Evolutionary conservation across 2,888 invertebrate genomes (phyloP).

Genomic region (Dryobotodes eremita): DNA sequence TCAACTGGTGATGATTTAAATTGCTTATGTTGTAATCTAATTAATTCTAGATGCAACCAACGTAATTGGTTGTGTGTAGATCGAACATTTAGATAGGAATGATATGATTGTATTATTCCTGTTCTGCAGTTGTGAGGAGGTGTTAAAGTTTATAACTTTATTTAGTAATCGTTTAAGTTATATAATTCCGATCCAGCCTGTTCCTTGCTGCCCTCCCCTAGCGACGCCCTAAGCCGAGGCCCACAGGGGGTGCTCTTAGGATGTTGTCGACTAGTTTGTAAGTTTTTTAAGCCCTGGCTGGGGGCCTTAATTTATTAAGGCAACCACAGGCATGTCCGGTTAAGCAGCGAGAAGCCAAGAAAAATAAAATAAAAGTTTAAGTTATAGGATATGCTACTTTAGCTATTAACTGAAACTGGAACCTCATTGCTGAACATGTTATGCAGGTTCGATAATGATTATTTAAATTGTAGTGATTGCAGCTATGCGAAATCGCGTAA

Average conservation of each 20-base stretch:
- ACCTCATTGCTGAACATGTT: not conserved
- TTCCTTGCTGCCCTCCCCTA: no score
- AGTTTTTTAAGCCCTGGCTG: no score
- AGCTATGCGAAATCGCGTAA: not conserved
- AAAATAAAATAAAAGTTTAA: no score
- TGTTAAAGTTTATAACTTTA: constrained; percentile 26
- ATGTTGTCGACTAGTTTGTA: no score
- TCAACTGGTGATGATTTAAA: constrained; percentile 37
- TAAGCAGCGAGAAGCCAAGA: no score
- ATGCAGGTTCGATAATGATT: not conserved
- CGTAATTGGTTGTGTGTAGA: constrained; percentile 51
- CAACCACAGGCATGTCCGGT: no score
- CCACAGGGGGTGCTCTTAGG: no score
- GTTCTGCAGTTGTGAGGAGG: not conserved
- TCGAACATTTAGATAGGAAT: constrained; percentile 47
- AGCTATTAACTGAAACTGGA: not conserved
- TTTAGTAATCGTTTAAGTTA: constrained; percentile 30
- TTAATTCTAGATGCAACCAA: constrained; percentile 41
- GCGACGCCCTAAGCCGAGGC: no score
- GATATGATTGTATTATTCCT: constrained; percentile 33
- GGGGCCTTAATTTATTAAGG: no score
- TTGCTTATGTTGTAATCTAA: constrained; percentile 52
- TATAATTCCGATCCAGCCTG: no score
- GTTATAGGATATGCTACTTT: not conserved
- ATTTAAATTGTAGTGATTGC: not conserved